Conservation (phyloP, 30 jellyfish, hydroid and myxozoan species). For the Aurelia aurita complex sp. Pacific region DNA sequence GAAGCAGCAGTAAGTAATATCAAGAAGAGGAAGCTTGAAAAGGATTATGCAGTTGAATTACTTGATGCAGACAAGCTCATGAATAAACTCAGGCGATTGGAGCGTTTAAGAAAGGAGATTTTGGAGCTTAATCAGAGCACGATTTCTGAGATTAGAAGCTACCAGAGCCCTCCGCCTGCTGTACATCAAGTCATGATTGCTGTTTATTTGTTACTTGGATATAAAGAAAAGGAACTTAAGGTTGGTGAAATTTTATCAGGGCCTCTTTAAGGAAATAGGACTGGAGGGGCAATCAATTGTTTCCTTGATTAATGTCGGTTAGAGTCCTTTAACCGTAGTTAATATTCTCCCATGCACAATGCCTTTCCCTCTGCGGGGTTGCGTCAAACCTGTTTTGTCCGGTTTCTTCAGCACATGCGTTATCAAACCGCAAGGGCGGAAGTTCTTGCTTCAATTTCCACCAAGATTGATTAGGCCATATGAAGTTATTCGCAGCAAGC, state of each 20-base stretch:
- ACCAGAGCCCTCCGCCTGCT: conserved; percentile 90
- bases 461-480: too few relatives aligned
- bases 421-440: too few relatives aligned
- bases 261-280: background rate
- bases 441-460: too few relatives aligned
- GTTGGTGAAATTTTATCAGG: conserved; percentile 11
- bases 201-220: conserved; percentile 77
- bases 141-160: conserved; percentile 88
- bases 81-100: conserved; percentile 73
- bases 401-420: too few relatives aligned
- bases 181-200: conserved; percentile 92
- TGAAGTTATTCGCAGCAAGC: too few relatives aligned
- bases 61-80: conserved; percentile 77
- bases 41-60: conserved; percentile 72
- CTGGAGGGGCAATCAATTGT: too few relatives aligned
- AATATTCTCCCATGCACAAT: too few relatives aligned
- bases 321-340: too few relatives aligned
- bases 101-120: conserved; percentile 80
- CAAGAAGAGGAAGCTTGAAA: conserved; percentile 67
- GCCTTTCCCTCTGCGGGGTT: too few relatives aligned
- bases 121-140: conserved; percentile 90
- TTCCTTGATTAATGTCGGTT: too few relatives aligned
- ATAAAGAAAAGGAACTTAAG: conserved; percentile 91
- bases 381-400: too few relatives aligned
- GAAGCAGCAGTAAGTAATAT: conserved; percentile 75